Evolutionary conservation across 2,797 vertebrate species (phyloP).

Genomic region (Lophotriccus pileatus): DNA sequence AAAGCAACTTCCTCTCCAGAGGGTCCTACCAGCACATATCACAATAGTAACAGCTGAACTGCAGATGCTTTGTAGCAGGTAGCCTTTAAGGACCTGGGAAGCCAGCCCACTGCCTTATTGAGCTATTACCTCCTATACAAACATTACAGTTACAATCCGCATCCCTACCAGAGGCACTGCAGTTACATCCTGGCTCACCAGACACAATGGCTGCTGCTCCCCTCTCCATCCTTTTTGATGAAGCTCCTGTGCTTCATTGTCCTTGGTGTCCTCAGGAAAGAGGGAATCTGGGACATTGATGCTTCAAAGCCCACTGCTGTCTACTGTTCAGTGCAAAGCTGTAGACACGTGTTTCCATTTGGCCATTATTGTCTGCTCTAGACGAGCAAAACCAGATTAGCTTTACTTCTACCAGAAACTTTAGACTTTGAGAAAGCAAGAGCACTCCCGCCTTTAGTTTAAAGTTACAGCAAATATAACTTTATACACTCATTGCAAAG

Average conservation of each 20-base stretch:
- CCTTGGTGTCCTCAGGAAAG: background rate
- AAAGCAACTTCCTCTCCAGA: background rate
- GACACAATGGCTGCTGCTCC: background rate
- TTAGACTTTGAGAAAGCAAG: background rate
- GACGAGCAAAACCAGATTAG: background rate
- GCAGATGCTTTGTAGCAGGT: background rate
- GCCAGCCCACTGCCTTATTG: background rate
- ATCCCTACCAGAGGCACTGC: background rate
- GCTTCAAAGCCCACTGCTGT: background rate
- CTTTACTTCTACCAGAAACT: background rate
- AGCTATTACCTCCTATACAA: conserved; percentile 20
- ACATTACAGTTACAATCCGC: background rate
- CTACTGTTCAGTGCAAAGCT: background rate
- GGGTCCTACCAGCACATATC: background rate
- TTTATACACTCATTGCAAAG: background rate
- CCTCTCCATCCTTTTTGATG: background rate
- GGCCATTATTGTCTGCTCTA: background rate
- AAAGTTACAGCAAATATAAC: background rate
- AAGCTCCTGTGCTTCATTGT: background rate
- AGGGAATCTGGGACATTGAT: background rate
- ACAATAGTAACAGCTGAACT: background rate
- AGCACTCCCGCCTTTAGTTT: background rate
- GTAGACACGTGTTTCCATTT: background rate
- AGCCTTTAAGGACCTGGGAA: conserved; percentile 19
- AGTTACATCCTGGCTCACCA: background rate